A percentile compares a stretch with the other conserved stretches of the same genome.
Conservation (phyloP, 1,140 invertebrate genomes). For the Epicauta chinensis region DNA sequence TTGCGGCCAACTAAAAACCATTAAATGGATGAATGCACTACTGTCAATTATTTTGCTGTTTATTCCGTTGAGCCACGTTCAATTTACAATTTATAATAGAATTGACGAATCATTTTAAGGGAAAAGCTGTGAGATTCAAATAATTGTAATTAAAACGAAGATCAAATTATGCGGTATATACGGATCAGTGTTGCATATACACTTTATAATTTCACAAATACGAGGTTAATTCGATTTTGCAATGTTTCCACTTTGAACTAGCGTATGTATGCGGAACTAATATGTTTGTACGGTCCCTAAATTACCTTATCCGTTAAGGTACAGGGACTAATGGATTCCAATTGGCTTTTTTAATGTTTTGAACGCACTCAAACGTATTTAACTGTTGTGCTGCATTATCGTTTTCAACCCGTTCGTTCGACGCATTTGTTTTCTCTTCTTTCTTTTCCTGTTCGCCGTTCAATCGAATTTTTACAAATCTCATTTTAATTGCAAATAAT, state of each 20-base stretch:
- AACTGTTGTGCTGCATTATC: too few species aligned
- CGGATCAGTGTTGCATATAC: neutral
- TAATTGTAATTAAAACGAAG: neutral
- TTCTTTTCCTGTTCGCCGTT: too few species aligned
- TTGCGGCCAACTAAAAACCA: neutral
- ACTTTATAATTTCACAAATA: conserved; percentile 14
- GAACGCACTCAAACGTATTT: conserved; percentile 16
- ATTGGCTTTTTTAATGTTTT: conserved; percentile 24
- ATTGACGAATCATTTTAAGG: too few species aligned
- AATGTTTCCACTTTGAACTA: conserved; percentile 20
- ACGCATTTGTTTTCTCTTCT: too few species aligned
- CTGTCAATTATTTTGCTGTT: neutral
- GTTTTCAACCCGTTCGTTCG: too few species aligned
- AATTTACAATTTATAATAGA: conserved; percentile 2
- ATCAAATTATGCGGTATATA: neutral
- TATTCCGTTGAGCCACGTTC: neutral
- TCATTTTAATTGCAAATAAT: too few species aligned
- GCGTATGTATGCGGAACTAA: conserved; percentile 21
- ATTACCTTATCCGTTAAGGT: conserved; percentile 19
- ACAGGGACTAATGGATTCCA: conserved; percentile 22
- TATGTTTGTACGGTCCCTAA: conserved; percentile 20
- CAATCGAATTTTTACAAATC: too few species aligned
- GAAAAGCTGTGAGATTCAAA: neutral
- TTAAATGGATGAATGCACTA: conserved; percentile 10
- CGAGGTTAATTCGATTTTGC: conserved; percentile 21